Evolutionary conservation across 2,113 vertebrate species (phyloP), one percentile per base, ranked within the genome.

Genomic region (Artemisiospiza belli): DNA sequence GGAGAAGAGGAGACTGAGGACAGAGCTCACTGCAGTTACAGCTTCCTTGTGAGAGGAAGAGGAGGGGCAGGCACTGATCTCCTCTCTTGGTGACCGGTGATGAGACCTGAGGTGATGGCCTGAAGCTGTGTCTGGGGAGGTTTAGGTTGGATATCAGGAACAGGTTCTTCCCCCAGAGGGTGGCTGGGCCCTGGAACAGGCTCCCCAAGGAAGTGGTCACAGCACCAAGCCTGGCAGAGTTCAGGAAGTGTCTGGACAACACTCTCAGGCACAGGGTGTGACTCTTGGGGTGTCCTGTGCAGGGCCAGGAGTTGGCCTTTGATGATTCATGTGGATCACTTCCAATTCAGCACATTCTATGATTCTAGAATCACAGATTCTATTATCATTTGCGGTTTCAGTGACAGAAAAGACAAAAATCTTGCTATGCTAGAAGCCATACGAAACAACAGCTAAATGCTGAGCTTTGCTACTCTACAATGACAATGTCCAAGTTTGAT

Each of bases 261-360:
- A 0, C 1, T 46, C 1, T 41, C 16, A 46, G 24, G 16, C 20
- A 75, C n/a, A n/a, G 0, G 6, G 18, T 25, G 16, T 58, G 35
- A 66, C 1, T 73, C 0, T 16, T 14, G 2, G 25, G 39, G 39
- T 39, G 39, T 39, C 39, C 39, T 39, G 11, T 12, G 3, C 13
- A 46, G 62, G 9, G 20, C 1, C 30, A 61, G n/a, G 13, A 61
- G 11, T 0, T 35, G 55, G 24, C 6, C 5, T 75, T 51, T 22
- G 20, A 61, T 47, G 30, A 27, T 35, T 18, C 30, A 23, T 62
- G 17, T 41, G 41, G 6, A 3, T 49, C 21, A 1, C 25, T 55
- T 83, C 17, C 22, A 76, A 27, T 5, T 33, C 28, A 13, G 12
- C 12, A 59, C 51, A 52, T 16, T 55, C 21, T 35, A 2, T 70